phyloP scores from a whole-genome alignment of 2,888 invertebrate genomes.

The Sycophila texana region DNA sequence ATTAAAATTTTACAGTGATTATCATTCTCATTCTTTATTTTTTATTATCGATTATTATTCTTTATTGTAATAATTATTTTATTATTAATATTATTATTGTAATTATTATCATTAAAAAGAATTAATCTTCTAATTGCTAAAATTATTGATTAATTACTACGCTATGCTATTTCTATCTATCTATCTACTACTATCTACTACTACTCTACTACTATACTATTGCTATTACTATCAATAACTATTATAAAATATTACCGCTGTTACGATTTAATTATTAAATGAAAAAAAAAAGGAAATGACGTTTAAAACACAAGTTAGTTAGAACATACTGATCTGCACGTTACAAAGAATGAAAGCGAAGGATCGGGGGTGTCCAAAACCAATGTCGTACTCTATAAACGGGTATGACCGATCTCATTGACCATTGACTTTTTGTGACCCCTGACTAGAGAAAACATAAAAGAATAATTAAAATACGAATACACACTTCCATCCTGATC shows the following conservation, averaged over 20 bases:
- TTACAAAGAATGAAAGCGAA: conserved; percentile 54
- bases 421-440: conserved; percentile 68
- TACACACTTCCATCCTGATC: conserved; percentile 50
- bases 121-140: conserved; percentile 52
- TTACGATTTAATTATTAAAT: conserved; percentile 70
- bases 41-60: conserved; percentile 37
- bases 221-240: conserved; percentile 58
- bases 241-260: conserved; percentile 65
- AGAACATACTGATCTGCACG: conserved; percentile 67
- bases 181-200: conserved; percentile 58
- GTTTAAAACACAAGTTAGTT: conserved; percentile 69
- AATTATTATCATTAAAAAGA: conserved; percentile 39
- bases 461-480: background rate
- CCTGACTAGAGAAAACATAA: conserved; percentile 37
- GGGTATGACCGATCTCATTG: conserved; percentile 74
- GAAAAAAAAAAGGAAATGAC: conserved; percentile 40
- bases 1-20: conserved; percentile 59
- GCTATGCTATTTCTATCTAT: conserved; percentile 63
- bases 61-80: conserved; percentile 43
- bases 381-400: conserved; percentile 60
- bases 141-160: conserved; percentile 62
- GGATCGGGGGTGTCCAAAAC: conserved; percentile 63
- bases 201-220: conserved; percentile 52
- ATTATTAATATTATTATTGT: conserved; percentile 55
- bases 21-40: conserved; percentile 56